Evolutionary conservation across 2,888 invertebrate species (phyloP).

Genomic region (Harpalus rufipes): DNA sequence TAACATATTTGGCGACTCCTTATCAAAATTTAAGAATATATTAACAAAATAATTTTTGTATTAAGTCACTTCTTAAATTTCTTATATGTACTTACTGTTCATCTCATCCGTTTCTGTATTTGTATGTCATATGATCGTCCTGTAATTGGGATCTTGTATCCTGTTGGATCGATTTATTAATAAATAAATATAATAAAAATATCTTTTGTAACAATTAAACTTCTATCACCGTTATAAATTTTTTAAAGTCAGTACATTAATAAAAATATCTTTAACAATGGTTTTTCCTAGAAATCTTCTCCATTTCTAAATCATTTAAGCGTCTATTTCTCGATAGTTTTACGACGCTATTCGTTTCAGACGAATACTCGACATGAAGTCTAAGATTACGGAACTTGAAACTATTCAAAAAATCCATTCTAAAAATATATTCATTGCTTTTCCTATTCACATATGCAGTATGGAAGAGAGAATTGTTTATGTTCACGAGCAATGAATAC

Average conservation of each 20-base stretch:
- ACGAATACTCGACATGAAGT: background rate
- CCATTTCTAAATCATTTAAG: constrained; percentile 15
- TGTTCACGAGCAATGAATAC: background rate
- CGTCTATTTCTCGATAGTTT: constrained; percentile 19
- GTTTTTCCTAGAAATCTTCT: constrained; percentile 2
- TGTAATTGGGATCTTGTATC: no score
- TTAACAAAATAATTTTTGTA: no score
- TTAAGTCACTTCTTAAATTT: no score
- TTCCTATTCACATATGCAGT: constrained; percentile 9
- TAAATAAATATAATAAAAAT: constrained; percentile 8
- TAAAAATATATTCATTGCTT: constrained; percentile 32
- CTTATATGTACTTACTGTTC: no score
- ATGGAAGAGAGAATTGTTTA: background rate
- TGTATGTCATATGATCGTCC: no score
- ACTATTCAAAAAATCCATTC: constrained; percentile 51
- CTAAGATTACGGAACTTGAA: constrained; percentile 47
- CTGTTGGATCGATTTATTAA: no score
- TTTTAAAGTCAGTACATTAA: background rate
- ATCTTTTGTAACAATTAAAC: constrained; percentile 3
- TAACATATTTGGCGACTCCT: no score
- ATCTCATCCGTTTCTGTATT: no score
- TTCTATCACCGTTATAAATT: background rate
- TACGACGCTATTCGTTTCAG: constrained; percentile 36
- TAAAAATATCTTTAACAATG: background rate
- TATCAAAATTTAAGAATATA: no score